Evolutionary conservation across 2,797 vertebrate species (phyloP), one percentile per base, ranked within the genome.

Genomic region (Tenualosa thibaudeaui): DNA sequence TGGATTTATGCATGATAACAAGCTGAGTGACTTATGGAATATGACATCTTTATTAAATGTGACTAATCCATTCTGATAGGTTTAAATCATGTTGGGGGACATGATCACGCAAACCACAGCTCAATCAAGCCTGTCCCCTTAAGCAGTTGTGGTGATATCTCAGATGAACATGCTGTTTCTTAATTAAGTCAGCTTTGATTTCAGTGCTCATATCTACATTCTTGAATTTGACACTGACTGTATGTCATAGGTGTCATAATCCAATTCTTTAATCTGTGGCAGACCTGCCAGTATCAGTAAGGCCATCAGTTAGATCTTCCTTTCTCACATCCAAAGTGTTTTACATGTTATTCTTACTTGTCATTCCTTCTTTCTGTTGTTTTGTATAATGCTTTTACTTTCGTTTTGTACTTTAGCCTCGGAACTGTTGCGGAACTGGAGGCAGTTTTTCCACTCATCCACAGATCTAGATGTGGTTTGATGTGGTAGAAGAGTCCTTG

Each of bases 121-220:
- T 13, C 17, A 46, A 78, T 78, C 37, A 78, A 78, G 37, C 43
- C 8, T 78, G 7, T 46, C 17, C 71, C 71, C 71, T 78, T 3
- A 46, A 46, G 71, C 71, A 78, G 17, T 78, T 43, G 1, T 6
- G 15, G 71, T 46, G 40, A 22, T 78, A 78, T 78, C 71, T 43
- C 19, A 46, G 71, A 78, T 22, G 8, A 78, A 78, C 71, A 78
- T 0, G 68, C 43, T 75, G 71, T 78, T 78, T 78, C 40, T 78
- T 78, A 78, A 78, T 78, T 46, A 78, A 13, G 71, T 6, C 37
- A 46, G 71, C 37, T 78, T 78, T 46, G 17, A 78, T 78, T 78
- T 78, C 40, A 40, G 3, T 75, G 31, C 19, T 5, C 15, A 75
- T 75, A 37, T 17, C 13, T 10, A 46, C 71, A 78, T 78, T 78